A percentile compares a stretch with the other conserved stretches of the same genome.
phyloP scores from a whole-genome alignment of 1,140 invertebrate genomes.

The Notospermus geniculatus region DNA sequence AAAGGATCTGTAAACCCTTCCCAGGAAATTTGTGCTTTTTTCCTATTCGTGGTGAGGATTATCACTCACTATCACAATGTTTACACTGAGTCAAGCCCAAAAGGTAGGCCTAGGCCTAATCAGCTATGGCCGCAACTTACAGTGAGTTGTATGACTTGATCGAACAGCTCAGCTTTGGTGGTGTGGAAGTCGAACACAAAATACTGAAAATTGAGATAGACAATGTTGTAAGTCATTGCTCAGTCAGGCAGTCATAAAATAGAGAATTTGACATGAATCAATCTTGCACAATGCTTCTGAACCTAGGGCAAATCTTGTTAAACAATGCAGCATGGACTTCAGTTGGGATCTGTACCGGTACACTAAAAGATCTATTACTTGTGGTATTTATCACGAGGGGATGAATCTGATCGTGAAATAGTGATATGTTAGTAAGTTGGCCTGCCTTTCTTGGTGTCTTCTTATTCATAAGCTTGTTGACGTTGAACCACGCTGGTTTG shows the following conservation, averaged over 20 bases:
- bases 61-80: neutral
- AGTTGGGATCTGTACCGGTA: neutral
- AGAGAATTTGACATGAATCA: constrained; percentile 1
- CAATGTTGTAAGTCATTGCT: too few relatives aligned
- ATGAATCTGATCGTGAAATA: too few relatives aligned
- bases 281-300: too few relatives aligned
- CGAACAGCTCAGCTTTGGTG: constrained; percentile 79
- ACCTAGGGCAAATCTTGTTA: neutral
- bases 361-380: too few relatives aligned
- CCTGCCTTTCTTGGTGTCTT: constrained; percentile 4
- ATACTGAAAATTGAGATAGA: constrained; percentile 75
- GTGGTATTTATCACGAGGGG: too few relatives aligned
- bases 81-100: neutral
- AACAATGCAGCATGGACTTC: neutral
- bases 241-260: too few relatives aligned
- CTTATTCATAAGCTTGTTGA: neutral
- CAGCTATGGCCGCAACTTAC: too few relatives aligned
- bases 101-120: too few relatives aligned
- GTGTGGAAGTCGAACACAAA: constrained; percentile 87
- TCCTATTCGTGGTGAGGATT: too few relatives aligned
- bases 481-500: neutral
- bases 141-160: constrained; percentile 81
- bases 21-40: too few relatives aligned
- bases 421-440: too few relatives aligned
- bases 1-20: too few relatives aligned